Evolutionary conservation across 2,888 invertebrate genomes (phyloP), one percentile per base, ranked within the genome.

Genomic region (Tetragonula carbonaria): DNA sequence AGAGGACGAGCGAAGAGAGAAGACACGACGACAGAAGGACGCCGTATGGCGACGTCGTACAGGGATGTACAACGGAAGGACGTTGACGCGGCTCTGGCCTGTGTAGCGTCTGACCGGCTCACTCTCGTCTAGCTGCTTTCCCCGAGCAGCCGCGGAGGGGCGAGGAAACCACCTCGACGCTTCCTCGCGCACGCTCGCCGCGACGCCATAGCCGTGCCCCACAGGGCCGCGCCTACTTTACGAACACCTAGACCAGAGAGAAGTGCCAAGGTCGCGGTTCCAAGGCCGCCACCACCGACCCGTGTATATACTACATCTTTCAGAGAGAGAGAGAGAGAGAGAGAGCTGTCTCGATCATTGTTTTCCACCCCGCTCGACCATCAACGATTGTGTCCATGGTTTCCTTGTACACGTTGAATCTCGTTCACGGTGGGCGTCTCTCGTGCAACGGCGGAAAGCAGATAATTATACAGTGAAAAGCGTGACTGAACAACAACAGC

Each of bases 161-260:
- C 79, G 80, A 74, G 88, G 72, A 85, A 85, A 89, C 89, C 90
- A 92, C 91, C 92, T 92, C 86, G 73, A 74, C 63, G 78, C 70
- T 84, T 84, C 74, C 87, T 82, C 89, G 93, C 93, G 93, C 93
- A 92, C 86, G 91, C 92, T 90, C 94, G 51, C 38, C 68, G 72
- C 85, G 81, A 77, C 83, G 88, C 86, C 80, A 85, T 84, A 73
- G 74, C 87, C 66, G 88, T 88, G 87, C 82, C 82, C 87, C 93
- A 92, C 93, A 92, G 92, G 92, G 92, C 90, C 90, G 93, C 92
- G 90, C 91, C 93, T 91, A 91, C 89, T 85, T 84, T 88, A 86
- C 88, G 85, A 84, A 89, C 87, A 68, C 78, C 81, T 81, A 72
- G 74, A 83, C 72, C 82, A 68, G 57, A 59, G 57, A 66, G 57